Conservation (phyloP, 1,140 invertebrate species). For the Triops longicaudatus region DNA sequence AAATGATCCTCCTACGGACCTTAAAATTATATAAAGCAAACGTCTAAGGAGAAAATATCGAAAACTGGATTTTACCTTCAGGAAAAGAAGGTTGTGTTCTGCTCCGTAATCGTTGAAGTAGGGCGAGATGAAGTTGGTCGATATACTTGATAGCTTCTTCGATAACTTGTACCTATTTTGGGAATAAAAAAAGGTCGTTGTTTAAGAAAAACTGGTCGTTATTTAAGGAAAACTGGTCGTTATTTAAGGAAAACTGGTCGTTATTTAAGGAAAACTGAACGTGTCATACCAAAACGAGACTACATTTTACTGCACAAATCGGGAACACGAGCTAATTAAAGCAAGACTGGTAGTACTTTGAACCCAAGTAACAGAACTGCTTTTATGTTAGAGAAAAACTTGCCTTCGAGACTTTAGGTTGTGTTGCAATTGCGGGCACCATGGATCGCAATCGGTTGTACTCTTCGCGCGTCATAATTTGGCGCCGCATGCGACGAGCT, state of each 20-base stretch:
- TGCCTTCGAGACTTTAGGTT: slow-evolving; percentile 35
- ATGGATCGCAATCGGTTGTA: slow-evolving; percentile 34
- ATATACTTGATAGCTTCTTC: slow-evolving; percentile 41
- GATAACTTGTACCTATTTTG: slow-evolving; percentile 38
- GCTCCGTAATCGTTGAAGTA: slow-evolving; percentile 36
- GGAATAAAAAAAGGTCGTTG: neutral
- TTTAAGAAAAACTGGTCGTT: too few species aligned
- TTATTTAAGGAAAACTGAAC: neutral
- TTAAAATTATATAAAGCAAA: neutral
- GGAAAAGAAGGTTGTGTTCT: slow-evolving; percentile 34
- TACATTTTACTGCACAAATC: too few species aligned
- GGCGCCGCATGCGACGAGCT: slow-evolving; percentile 17
- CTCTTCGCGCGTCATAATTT: slow-evolving; percentile 30
- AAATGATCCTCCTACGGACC: too few species aligned
- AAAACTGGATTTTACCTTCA: slow-evolving; percentile 33
- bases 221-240: too few species aligned
- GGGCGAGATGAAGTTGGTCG: slow-evolving; percentile 37
- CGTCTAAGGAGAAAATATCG: neutral
- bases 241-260: neutral
- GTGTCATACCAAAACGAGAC: too few species aligned
- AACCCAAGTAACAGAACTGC: neutral
- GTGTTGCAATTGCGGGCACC: slow-evolving; percentile 34
- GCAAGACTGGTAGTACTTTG: neutral
- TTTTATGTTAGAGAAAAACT: neutral
- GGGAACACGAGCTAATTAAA: neutral